Base-by-base conservation (phyloP, 2,113 vertebrate species). In the Oreochromis tanganicae region DNA sequence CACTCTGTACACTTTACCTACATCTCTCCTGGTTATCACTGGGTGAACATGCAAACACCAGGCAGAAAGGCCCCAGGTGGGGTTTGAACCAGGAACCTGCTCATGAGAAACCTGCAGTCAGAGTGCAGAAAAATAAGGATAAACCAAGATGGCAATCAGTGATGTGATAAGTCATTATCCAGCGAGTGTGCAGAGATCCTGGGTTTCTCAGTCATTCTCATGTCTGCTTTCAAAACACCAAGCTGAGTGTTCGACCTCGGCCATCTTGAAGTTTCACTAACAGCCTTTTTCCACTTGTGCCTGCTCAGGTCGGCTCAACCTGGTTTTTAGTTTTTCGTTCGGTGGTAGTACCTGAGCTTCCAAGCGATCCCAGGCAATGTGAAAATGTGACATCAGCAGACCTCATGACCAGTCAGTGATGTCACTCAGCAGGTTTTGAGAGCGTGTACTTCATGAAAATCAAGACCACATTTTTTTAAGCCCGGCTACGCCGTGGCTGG, bases 101-200 rank as follows among this genome's bases (percentile, higher is more conserved):
- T 19, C 29, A 19, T 10, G 6, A 21, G 34, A n/a, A 66, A 38
- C 34, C 59, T 66, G 19, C 6, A 3, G 61, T 13, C 34, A 41
- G 61, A 63, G 59, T 6, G 16, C 0, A 4, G 19, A 68, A n/a
- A n/a, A n/a, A n/a, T 2, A 1, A 34, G 29, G 16, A 10, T 2
- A 10, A 61, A 61, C 29, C 14, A 19, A 19, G 59, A 63, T 6
- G 29, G 29, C 19, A 19, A 34, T 2, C 57, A 10, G 29, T 61
- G 57, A 61, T 6, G 57, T 6, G 29, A 19, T 34, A 19, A 63
- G 29, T 34, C 29, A 0, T 10, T 34, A 34, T 2, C 59, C 59
- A 38, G 61, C 1, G 4, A 38, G 6, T 12, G 61, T 38, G 61
- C 17, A 38, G 17, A n/a, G 61, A 11, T 12, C 17, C 17, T 32